Base-by-base conservation (phyloP, 2,113 vertebrate genomes). In the Ctenodactylus gundi region DNA sequence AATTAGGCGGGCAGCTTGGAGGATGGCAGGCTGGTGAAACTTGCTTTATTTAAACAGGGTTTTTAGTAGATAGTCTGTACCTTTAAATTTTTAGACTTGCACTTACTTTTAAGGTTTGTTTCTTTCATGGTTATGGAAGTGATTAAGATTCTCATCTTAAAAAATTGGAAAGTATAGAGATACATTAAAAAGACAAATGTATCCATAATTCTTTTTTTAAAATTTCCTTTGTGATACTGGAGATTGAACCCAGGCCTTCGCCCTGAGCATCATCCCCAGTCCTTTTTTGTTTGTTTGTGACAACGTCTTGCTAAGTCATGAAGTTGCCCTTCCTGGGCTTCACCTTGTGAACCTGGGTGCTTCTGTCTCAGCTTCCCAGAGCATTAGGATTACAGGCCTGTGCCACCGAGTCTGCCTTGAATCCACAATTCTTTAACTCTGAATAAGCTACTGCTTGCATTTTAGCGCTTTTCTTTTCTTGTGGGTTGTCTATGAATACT, bases 41-140 rank as follows among this genome's bases (percentile, higher is more conserved):
- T 25, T 88, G 27, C 39, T 81, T 76, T 44, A 80, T 82, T 82
- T 89, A 76, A 89, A 46, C 27, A 73, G 23, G n/a, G 75, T 49
- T 92, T 91, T 91, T 81, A 92, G 68, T 39, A 89, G 53, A 65
- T 80, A 14, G 67, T 49, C 51, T 58, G 85, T 95, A 90, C 88
- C 64, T 91, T 93, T 88, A 91, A 73, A 80, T 73, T 96, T 96
- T 83, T 88, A 91, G 83, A 85, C 87, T 90, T 90, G 68, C 76
- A 88, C 88, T 96, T 91, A 85, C 73, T 95, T 95, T 95, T 88
- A 93, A 91, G 36, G 73, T 93, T 94, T 96, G 51, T 88, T 91
- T 93, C 73, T 91, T 95, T 87, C 87, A 39, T 93, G 53, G n/a
- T 93, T 83, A 95, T 91, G 72, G 88, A 93, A 84, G 84, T 96